Evolutionary conservation across 2,888 invertebrate species (phyloP), one percentile per base, ranked within the genome.

Genomic region (Cheilosia soror): DNA sequence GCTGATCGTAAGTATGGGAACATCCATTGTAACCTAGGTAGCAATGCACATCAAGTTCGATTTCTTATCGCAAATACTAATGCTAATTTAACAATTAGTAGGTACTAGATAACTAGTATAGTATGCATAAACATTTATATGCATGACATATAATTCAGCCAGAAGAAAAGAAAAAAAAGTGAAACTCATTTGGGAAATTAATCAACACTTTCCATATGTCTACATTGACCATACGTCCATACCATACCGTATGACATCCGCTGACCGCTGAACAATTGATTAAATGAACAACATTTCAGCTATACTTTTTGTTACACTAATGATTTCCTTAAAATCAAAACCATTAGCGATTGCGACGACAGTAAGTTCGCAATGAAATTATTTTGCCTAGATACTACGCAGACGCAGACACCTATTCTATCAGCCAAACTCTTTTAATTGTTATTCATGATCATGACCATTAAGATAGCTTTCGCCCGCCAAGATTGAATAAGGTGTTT

Each of bases 131-230:
- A 7, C 9, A 9, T 33, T 31, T 6, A 33, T 33, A 9, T 4
- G 11, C 37, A 33, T 20, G 20, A 20, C 20, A 20, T 20, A 20
- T 20, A 20, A 20, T 20, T 33, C 33, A 37, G 37, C 7, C 53
- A 44, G 9, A 15, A 15, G 5, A 5, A n/a, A 7, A 15, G 13
- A 55, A 57, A 73, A 57, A 73, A 72, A 83, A 77, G 82, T 83
- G 83, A 83, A 83, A 83, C 66, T 68, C 40, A 63, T 71, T 53
- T n/a, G 44, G 29, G 20, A 72, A 72, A 72, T 47, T 75, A 25
- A 55, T 72, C 40, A 82, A 47, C 66, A 62, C 82, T 66, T 72
- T 77, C 66, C 60, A 66, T 20, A 20, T 20, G 40, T 49, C 77
- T 55, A 25, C 51, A 31, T 27, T 66, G 58, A 37, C 66, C 47